Base-by-base conservation (phyloP, 1,140 invertebrate species). In the Alviniconcha marisindica region DNA sequence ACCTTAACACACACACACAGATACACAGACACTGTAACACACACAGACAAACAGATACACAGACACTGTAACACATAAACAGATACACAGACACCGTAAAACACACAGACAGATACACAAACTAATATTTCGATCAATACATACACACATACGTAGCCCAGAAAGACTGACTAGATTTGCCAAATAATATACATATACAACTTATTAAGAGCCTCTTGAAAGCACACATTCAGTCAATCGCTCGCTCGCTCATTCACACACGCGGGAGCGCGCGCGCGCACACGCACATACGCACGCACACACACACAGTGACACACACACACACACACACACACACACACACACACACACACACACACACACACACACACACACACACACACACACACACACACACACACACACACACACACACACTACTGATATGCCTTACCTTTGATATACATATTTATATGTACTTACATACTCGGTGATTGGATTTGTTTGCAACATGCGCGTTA, bases 271-370 rank as follows among this genome's bases (percentile, higher is more conserved):
- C n/a, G n/a, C n/a, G n/a, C n/a, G n/a, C n/a, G n/a, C n/a, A n/a
- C n/a, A 36, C 12, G 24, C 66, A 71, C 31, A 36, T 24, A 31
- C 66, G 36, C 66, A 71, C 66, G 36, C 66, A 71, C 66, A 38
- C 66, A 38, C 66, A 60, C n/a, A 60, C 56, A 21, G 28, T 60
- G 7, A 71, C 66, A 71, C 66, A 71, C 31, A 71, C 15, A 71
- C 15, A 33, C 15, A 71, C 66, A 71, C 15, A 21, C 15, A 71
- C 66, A 71, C 66, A 71, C 66, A 71, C 66, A 71, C 66, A 71
- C 66, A 71, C 66, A 71, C 66, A 71, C 66, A 71, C 66, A 71
- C 66, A 71, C 66, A 71, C 66, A 71, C 66, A 71, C 66, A 71
- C 66, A 71, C 66, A 71, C 66, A 71, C 66, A 71, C 66, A 71